phyloP scores from a whole-genome alignment of 2,888 invertebrate genomes.

The Pollenia labialis region DNA sequence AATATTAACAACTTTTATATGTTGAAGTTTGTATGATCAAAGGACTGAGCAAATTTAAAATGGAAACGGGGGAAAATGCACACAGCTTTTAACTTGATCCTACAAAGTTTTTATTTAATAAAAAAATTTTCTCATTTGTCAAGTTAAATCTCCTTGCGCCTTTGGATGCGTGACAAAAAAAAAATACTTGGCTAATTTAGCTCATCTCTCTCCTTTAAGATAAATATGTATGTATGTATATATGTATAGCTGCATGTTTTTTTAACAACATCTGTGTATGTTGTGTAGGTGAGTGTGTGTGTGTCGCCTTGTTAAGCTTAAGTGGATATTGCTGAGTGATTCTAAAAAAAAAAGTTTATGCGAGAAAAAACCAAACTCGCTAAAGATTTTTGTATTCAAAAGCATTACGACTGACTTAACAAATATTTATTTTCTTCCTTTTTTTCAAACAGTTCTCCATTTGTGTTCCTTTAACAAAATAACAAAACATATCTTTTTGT shows the following conservation, averaged over 20 bases:
- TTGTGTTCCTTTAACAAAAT: constrained; percentile 18
- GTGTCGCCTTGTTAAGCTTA: constrained; percentile 15
- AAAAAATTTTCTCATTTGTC: no score
- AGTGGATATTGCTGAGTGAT: constrained; percentile 53
- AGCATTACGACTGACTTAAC: constrained; percentile 66
- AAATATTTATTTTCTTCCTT: constrained; percentile 54
- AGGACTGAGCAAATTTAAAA: no score
- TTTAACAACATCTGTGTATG: no score
- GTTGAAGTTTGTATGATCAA: background rate
- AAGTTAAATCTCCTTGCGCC: no score
- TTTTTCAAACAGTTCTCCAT: constrained; percentile 20
- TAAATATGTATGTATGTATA: no score
- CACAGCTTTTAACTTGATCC: no score
- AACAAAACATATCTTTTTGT: background rate
- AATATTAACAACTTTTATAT: constrained; percentile 11
- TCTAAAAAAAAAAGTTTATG: background rate
- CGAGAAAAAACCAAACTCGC: background rate
- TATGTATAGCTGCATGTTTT: no score
- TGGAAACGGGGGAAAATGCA: no score
- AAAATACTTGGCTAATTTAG: no score
- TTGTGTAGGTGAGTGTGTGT: background rate
- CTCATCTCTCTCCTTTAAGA: no score
- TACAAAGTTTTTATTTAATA: no score
- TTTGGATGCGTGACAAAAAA: no score
- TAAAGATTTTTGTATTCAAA: constrained; percentile 66